These are phyloP conservation scores for Volucella zonaria DNA, from an alignment of 2,888 invertebrate genomes.

Conservation along the genomic window DNA sequence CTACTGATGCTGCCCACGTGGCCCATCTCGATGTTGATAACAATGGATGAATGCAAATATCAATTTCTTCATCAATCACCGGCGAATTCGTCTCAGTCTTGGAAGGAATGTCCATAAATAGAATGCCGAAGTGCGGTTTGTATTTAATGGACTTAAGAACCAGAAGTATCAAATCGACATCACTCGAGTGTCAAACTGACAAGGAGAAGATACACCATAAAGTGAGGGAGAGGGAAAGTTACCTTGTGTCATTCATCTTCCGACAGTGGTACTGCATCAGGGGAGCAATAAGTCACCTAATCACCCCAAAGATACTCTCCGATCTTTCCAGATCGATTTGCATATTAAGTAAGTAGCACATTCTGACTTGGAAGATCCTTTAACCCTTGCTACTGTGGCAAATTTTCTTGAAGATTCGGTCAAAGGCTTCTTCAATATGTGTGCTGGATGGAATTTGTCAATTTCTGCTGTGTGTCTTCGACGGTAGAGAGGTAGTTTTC, in stretches of 20 bases:
- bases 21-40: not conserved
- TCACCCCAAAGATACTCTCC: not conserved
- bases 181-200: conserved; percentile 37
- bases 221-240: conserved; percentile 17
- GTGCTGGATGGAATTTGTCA: conserved; percentile 62
- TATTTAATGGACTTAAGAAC: not conserved
- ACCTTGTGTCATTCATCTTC: conserved; percentile 40
- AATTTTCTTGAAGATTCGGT: conserved; percentile 33
- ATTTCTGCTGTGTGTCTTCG: conserved; percentile 51
- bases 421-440: not conserved
- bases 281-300: conserved; percentile 58
- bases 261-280: not conserved
- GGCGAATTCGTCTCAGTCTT: conserved; percentile 19
- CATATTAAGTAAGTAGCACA: conserved; percentile 48
- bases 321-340: conserved; percentile 43
- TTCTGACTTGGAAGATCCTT: conserved; percentile 48
- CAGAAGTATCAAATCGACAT: conserved; percentile 9
- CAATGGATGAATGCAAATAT: conserved; percentile 40
- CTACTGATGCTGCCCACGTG: not conserved
- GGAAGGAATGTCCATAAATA: conserved; percentile 12
- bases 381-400: conserved; percentile 49
- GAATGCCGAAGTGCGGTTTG: conserved; percentile 23
- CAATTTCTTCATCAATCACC: conserved; percentile 50
- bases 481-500: conserved; percentile 23
- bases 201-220: not conserved